phyloP scores from a whole-genome alignment of 2,113 vertebrate genomes.

The Anseranas semipalmata region DNA sequence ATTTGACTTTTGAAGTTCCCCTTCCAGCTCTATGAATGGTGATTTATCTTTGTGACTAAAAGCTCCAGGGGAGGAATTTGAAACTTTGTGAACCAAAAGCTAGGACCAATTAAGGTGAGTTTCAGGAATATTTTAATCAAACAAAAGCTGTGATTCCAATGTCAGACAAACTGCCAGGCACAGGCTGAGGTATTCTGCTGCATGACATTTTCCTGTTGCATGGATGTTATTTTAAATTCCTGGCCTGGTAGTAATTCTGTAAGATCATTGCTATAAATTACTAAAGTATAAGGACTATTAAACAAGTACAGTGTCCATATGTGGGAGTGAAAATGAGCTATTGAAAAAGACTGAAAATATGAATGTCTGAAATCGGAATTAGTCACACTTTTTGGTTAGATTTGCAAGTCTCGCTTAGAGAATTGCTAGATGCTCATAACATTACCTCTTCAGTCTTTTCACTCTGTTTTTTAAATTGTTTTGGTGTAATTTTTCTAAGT shows the following conservation, averaged over 20 bases:
- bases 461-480: background rate
- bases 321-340: constrained; percentile 7
- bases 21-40: background rate
- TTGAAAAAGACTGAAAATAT: background rate
- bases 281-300: background rate
- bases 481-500: background rate
- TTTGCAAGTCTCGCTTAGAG: background rate
- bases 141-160: background rate
- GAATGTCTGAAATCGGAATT: constrained; percentile 18
- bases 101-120: background rate
- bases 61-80: background rate
- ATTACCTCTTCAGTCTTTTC: background rate
- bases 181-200: background rate
- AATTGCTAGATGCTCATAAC: background rate
- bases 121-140: background rate
- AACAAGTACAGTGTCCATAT: background rate
- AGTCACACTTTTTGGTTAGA: constrained; percentile 1
- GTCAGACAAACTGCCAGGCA: background rate
- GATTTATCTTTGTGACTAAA: background rate
- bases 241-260: background rate
- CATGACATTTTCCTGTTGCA: background rate
- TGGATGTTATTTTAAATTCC: background rate
- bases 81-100: background rate
- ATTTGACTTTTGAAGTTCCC: background rate
- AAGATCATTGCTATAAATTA: background rate